phyloP scores from a whole-genome alignment of 2,888 invertebrate genomes.

The Hyalella azteca region DNA sequence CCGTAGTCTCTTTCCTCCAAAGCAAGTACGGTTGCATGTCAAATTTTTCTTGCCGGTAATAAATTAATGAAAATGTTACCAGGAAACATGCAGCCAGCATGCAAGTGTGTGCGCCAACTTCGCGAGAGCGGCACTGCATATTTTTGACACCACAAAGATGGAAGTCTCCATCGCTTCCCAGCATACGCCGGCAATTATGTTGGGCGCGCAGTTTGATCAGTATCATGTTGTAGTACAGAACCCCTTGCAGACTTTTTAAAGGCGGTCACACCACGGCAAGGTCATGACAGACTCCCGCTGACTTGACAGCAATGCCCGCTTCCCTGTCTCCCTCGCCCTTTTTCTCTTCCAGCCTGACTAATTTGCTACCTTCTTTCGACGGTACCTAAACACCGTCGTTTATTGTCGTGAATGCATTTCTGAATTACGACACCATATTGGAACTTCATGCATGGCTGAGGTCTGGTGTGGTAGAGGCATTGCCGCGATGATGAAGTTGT shows the following conservation, averaged over 20 bases:
- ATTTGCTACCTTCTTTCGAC: conserved; percentile 11
- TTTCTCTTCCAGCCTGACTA: conserved; percentile 13
- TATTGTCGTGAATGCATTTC: not conserved
- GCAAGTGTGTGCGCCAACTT: not conserved
- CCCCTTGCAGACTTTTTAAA: conserved; percentile 24
- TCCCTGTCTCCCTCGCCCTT: not conserved
- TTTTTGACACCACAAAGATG: conserved; percentile 1
- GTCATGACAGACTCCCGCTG: conserved; percentile 31
- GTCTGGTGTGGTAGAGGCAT: too few relatives aligned
- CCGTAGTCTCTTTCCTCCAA: too few relatives aligned
- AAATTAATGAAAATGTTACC: too few relatives aligned
- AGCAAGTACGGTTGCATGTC: too few relatives aligned
- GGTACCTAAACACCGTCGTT: not conserved
- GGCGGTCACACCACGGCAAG: conserved; percentile 12
- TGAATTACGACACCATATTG: not conserved
- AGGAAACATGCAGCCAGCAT: not conserved
- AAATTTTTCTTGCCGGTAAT: too few relatives aligned
- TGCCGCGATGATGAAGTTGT: too few relatives aligned
- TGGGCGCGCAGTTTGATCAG: conserved; percentile 23
- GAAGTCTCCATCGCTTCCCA: not conserved
- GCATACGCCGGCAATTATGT: conserved; percentile 26
- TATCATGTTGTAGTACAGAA: conserved; percentile 32
- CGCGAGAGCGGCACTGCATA: conserved; percentile 1
- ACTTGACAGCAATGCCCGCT: conserved; percentile 29
- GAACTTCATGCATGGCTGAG: too few relatives aligned